Base-by-base conservation (phyloP, 2,888 invertebrate genomes). In the Machimus atricapillus region DNA sequence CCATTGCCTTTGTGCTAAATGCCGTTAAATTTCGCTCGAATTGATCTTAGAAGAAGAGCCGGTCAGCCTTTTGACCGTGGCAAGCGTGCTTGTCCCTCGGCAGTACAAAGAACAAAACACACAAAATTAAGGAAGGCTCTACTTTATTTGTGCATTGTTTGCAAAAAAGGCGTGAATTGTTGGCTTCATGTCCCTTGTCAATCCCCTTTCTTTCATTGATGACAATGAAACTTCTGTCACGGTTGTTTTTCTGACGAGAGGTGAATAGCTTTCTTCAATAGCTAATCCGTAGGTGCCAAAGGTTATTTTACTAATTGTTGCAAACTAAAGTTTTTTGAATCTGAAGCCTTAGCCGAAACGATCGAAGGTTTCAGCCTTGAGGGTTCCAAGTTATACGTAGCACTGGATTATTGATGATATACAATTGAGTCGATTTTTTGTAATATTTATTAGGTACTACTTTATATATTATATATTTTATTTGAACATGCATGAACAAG, bases 141-240 rank as follows among this genome's bases (percentile, higher is more conserved):
- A 31, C 74, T 66, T 87, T 88, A 87, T 87, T 82, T 86, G 73
- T 78, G 85, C 79, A 87, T 88, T 87, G 88, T 88, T 88, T 88
- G 88, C 85, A 77, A 88, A 88, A 46, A 88, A 88, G 88, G 88
- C 88, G 88, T 88, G 88, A 88, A 88, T 85, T 88, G 85, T 87
- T 88, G 87, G 82, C 74, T 82, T 52, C 86, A 86, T 87, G 86
- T 83, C 40, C 77, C 37, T 81, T 81, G 81, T 86, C 74, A 77
- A 7, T 77, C 14, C 58, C 37, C 2, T 31, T 56, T 77, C 56
- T 56, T 56, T 56, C 16, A n/a, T 77, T 56, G 43, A 85, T 74
- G 43, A 76, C 76, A 76, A 86, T 77, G n/a, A 56, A 23, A 76
- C 77, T 77, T 86, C 76, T 86, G 86, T 86, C 77, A 86, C 76